Percentiles rank a stretch among this genome's conserved stretches.
Conservation (phyloP, 2,113 vertebrate species). For the Oxyura jamaicensis region DNA sequence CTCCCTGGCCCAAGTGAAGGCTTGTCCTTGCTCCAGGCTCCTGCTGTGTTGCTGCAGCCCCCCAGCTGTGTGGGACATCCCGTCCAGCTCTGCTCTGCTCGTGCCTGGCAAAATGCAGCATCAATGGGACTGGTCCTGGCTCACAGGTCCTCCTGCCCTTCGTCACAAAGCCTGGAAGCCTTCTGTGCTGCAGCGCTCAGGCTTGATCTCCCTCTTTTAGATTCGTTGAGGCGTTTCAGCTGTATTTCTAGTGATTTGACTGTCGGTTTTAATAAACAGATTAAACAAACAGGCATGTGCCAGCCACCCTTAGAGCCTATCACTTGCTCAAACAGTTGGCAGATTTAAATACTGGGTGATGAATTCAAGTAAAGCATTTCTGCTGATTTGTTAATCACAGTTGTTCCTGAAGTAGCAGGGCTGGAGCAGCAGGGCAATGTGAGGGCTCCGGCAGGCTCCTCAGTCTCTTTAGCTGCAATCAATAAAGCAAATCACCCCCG, state of each 20-base stretch:
- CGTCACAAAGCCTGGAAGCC: fast-evolving
- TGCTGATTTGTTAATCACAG: fast-evolving
- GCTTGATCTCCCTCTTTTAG: not conserved
- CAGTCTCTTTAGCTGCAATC: not conserved
- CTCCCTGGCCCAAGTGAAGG: no score
- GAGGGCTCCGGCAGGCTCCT: not conserved
- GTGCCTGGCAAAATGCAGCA: no score
- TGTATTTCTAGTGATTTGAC: not conserved
- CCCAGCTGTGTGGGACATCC: no score
- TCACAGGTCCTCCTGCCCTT: no score
- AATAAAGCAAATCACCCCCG: fast-evolving
- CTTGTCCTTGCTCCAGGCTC: no score
- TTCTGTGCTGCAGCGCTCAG: fast-evolving
- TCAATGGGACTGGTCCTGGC: no score
- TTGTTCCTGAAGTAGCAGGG: not conserved
- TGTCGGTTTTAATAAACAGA: not conserved
- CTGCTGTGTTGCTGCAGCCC: no score
- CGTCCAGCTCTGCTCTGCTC: no score
- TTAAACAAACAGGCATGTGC: not conserved
- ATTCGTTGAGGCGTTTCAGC: not conserved
- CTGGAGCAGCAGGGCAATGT: not conserved
- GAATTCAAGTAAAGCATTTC: not conserved
- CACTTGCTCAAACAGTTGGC: not conserved
- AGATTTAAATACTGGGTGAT: not conserved
- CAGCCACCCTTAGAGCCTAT: not conserved